phyloP scores from a whole-genome alignment of 2,113 vertebrate species.

The Pampusana beccarii region DNA sequence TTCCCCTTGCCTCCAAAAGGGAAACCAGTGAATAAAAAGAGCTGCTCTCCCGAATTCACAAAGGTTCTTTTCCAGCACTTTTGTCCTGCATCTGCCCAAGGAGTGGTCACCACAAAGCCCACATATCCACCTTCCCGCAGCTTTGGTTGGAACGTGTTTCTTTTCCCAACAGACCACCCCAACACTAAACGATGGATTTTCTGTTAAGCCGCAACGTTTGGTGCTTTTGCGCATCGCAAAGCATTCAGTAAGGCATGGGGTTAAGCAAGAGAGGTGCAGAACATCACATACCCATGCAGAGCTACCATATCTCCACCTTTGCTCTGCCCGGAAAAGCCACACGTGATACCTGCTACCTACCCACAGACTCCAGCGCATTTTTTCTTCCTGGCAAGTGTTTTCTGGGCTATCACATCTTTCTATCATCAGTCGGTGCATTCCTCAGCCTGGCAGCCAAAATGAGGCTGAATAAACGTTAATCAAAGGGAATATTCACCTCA shows the following conservation, averaged over 20 bases:
- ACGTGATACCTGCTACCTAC: not conserved
- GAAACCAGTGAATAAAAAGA: not conserved
- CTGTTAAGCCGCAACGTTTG: not conserved
- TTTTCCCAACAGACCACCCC: not conserved
- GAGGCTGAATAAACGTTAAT: not conserved
- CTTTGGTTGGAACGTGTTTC: not conserved
- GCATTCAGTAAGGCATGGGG: fast-evolving
- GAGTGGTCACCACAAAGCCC: not conserved
- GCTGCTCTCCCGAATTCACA: not conserved
- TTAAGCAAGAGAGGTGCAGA: not conserved
- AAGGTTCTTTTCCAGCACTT: not conserved
- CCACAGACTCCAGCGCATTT: not conserved
- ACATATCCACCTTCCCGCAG: fast-evolving
- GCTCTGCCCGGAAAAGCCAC: not conserved
- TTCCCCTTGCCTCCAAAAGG: not conserved
- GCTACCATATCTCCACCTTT: not conserved
- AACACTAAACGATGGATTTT: not conserved
- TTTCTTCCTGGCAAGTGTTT: not conserved
- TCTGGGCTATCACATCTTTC: not conserved
- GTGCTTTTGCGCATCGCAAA: not conserved
- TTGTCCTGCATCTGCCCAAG: not conserved
- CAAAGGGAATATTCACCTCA: not conserved
- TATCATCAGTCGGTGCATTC: not conserved
- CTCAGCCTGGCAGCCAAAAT: not conserved
- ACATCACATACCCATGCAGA: not conserved